Evolutionary conservation across 1,140 invertebrate genomes (phyloP).

Genomic region (Drosophila lowei): DNA sequence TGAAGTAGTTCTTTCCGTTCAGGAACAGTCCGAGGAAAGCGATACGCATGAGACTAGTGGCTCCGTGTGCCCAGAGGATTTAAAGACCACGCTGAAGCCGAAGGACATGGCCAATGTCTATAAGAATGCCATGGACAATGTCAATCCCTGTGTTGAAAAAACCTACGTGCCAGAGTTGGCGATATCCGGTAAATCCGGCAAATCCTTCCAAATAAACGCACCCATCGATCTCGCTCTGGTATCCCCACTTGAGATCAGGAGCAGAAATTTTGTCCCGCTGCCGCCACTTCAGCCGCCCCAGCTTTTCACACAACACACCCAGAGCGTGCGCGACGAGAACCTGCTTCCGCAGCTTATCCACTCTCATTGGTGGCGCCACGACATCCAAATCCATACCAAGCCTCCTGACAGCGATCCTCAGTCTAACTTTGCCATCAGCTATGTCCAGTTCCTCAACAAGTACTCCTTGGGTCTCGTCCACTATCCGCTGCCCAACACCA

Average conservation of each 20-base stretch:
- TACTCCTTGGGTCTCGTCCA: slow-evolving; percentile 15
- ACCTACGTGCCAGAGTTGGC: background rate
- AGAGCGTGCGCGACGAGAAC: background rate
- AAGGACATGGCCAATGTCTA: slow-evolving; percentile 27
- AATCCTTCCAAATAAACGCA: slow-evolving; percentile 7
- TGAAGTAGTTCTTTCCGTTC: slow-evolving; percentile 3
- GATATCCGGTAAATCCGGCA: slow-evolving; percentile 6
- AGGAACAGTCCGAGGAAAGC: slow-evolving; percentile 52
- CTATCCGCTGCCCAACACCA: slow-evolving; percentile 47
- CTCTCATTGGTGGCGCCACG: slow-evolving; percentile 54
- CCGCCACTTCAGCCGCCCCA: background rate
- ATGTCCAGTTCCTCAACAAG: slow-evolving; percentile 42
- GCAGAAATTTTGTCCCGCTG: slow-evolving; percentile 13
- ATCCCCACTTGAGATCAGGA: background rate
- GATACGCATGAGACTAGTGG: background rate
- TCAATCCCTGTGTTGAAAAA: background rate
- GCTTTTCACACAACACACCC: background rate
- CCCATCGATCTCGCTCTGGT: background rate
- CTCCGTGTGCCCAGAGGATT: background rate
- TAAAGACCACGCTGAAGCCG: background rate
- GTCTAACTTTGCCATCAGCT: slow-evolving; percentile 62
- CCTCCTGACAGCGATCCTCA: slow-evolving; percentile 1
- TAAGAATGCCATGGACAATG: background rate
- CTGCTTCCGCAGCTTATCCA: slow-evolving; percentile 35
- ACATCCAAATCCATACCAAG: slow-evolving; percentile 29